Base-by-base conservation (phyloP, 1,140 invertebrate genomes). In the Cotesia vestalis region DNA sequence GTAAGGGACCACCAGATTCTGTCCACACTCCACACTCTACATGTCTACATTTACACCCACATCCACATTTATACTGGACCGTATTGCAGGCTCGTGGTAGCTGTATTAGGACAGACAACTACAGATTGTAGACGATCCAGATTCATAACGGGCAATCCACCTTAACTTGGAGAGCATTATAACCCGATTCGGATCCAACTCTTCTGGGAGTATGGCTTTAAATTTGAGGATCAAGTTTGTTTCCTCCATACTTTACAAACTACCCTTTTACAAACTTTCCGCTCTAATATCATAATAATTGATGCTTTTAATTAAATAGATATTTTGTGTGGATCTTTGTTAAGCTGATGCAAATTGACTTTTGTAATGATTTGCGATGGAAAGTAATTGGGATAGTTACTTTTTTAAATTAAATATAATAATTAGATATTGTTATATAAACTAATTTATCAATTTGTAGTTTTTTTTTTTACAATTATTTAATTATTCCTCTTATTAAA, bases 171-270 rank as follows among this genome's bases (percentile, higher is more conserved):
- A 71, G 51, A 68, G 63, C 67, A 74, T 74, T 74, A 74, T 74
- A 67, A 74, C 62, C 62, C 69, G 52, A 67, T 20, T 52, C 53
- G 51, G 55, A 12, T 59, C 62, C 46, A 63, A 34, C 40, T 71
- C 79, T 77, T 36, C 14, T 20, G 80, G 79, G 78, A 82, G 78
- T 79, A 77, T 67, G 77, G 77, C 76, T 82, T 82, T 76, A 77
- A 79, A 81, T 74, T 77, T 51, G 38, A 64, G 11, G 36, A 46
- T 46, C 40, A 14, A 38, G 34, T 36, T 9, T 66, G 40, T 34
- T 36, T 61, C 34, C 34, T 46, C 40, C 5, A 46, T 46, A 46
- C 14, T 59, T 59, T 17, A 59, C 20, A n/a, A 6, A 27, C 27
- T 27, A 12, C n/a, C 17, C 53, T 17, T 8, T 57, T 57, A 57